Base-by-base conservation (phyloP, 2,888 invertebrate genomes). In the Carcina quercana region DNA sequence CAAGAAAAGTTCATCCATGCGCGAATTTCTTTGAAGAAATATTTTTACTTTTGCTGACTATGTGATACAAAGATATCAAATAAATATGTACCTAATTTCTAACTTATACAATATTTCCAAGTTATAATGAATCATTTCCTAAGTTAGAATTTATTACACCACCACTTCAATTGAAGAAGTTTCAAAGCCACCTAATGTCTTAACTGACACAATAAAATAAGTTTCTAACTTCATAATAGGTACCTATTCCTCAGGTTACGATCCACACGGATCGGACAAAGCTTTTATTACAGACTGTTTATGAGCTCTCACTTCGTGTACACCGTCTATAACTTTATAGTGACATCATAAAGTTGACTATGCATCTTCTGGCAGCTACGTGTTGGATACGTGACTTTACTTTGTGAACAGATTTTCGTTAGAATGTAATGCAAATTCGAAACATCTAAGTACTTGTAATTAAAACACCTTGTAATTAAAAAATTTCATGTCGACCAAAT, bases 231-330 rank as follows among this genome's bases (percentile, higher is more conserved):
- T 25, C 13, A 11, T 12, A 26, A 7, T 4, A n/a, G 13, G n/a
- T n/a, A n/a, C n/a, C n/a, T 26, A 32, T 20, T 24, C 33, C 12
- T 25, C 13, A 28, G 14, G 25, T 28, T 26, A 28, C 22, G 29
- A 20, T 19, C 13, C 8, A 8, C n/a, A 35, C 24, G 28, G 15
- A 28, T 28, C 15, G 31, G 28, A 32, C 35, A 25, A 14, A 19
- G 32, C 29, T 24, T 36, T 36, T 36, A 36, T 36, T 36, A 32
- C 25, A 5, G 21, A 15, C 32, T 29, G 29, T 36, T 36, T 32
- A 30, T 32, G 24, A 29, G 28, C 25, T 15, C 15, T 31, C 2
- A 10, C 25, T 12, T 19, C 25, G 20, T 28, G 35, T 33, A 22
- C 22, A 29, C 22, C 10, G 14, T 15, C 27, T 28, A 33, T 33